A percentile compares a stretch with the other conserved stretches of the same genome.
phyloP scores from a whole-genome alignment of 2,888 invertebrate species.

The Xestia xanthographa region DNA sequence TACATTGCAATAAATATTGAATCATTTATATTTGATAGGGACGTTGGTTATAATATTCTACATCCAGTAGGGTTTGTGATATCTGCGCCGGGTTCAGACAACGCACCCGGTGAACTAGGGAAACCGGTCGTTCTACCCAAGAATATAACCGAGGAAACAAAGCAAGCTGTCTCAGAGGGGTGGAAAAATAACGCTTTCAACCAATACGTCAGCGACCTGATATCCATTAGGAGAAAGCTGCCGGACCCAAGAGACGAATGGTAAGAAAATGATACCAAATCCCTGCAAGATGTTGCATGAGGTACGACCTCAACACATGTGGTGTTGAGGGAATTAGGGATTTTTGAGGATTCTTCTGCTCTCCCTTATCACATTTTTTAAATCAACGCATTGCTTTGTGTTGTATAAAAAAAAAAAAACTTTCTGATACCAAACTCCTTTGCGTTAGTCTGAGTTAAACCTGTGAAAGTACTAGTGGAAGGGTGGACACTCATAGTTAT shows the following conservation, averaged over 20 bases:
- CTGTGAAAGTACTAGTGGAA: constrained; percentile 24
- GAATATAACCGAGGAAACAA: constrained; percentile 96
- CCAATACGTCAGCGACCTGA: constrained; percentile 99
- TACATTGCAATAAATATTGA: constrained; percentile 2
- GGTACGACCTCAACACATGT: constrained; percentile 63
- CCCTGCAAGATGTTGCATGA: constrained; percentile 67
- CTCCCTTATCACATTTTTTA: constrained; percentile 48
- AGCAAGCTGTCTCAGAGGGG: constrained; percentile 97
- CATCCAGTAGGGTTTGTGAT: constrained; percentile 90
- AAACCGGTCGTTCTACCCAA: constrained; percentile 96
- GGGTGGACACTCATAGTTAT: too few relatives aligned
- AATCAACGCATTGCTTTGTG: constrained; percentile 36
- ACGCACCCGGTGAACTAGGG: constrained; percentile 96
- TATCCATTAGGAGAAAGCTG: constrained; percentile 97
- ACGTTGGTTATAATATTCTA: constrained; percentile 31
- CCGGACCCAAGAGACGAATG: constrained; percentile 98
- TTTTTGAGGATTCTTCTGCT: constrained; percentile 55
- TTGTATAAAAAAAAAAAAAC: constrained; percentile 17
- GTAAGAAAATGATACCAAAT: constrained; percentile 90
- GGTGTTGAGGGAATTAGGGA: constrained; percentile 51
- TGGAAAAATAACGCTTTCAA: constrained; percentile 99
- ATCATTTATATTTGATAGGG: not conserved
- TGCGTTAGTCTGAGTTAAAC: constrained; percentile 8
- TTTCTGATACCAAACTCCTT: not conserved
- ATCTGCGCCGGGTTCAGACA: constrained; percentile 92